Evolutionary conservation across 2,113 vertebrate species (phyloP), one percentile per base, ranked within the genome.

Genomic region (Empidonax traillii): DNA sequence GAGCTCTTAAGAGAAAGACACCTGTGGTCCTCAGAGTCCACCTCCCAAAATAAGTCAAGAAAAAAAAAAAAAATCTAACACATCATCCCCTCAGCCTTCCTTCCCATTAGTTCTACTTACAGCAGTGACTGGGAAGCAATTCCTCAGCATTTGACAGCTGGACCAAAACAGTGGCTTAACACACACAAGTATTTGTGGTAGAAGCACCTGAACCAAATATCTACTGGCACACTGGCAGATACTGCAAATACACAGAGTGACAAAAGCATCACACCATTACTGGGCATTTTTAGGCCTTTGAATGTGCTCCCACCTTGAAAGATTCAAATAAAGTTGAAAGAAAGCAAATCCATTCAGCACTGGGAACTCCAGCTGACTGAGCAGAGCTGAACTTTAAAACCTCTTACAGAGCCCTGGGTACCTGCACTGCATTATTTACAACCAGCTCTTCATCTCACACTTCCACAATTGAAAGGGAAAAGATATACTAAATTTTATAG

Each of bases 401-500:
- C 12, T 20, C 56, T 59, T 59, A 2, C 0, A 51, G 66, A 82
- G 12, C 10, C 24, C 51, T 27, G 22, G 8, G 55, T 24, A 67
- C 11, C 20, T 77, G 23, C 13, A 21, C 8, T 53, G 17, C 28
- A 51, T 7, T 31, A 25, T 28, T 82, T 62, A 75, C 47, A 88
- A 6, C 16, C 30, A 84, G 23, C 44, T 62, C 37, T 66, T 52
- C n/a, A 24, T 23, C 43, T 47, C 44, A 75, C 47, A 9, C 20
- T 65, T 59, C 31, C 52, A 39, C 85, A 85, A 30, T 6, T 10
- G 37, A 14, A 61, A 52, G 2, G 14, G 14, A 87, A 51, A 8
- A 19, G 84, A 41, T 12, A 41, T 24, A 28, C 5, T 15, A 2
- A 74, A 9, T 1, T 0, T 21, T 49, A 37, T 0, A 10, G 31